Base-by-base conservation (phyloP, 2,888 invertebrate genomes). In the Drosophila seclusa region DNA sequence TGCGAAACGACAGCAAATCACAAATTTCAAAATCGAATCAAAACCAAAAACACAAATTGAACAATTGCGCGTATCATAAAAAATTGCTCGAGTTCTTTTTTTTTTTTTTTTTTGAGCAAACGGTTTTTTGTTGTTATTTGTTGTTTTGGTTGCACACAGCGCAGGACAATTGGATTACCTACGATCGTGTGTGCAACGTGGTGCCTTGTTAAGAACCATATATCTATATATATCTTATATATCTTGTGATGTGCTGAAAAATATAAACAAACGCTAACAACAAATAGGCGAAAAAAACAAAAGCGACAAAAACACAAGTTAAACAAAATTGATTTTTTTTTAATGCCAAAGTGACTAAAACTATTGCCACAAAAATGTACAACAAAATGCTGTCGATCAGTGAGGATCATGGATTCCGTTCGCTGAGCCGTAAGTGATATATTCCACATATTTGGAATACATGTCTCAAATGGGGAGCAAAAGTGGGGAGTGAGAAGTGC, bases 341-440 rank as follows among this genome's bases (percentile, higher is more conserved):
- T 71, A 73, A 73, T 66, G 63, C 18, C 21, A 61, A 71, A 77
- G 68, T 68, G 78, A 75, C 55, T 68, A 36, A 16, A 36, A 29
- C 52, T 5, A 42, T 42, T 42, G 52, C 31, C 24, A 16, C 32
- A 40, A 67, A 82, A 78, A 89, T 90, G 90, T 90, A 84, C 68
- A 89, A 86, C 70, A 92, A 92, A 90, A 93, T 93, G 93, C 83
- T 93, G 82, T 93, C 93, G 60, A 92, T 92, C 78, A 93, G 93
- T 87, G 93, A 93, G 89, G 93, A 93, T 91, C 93, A 93, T 77
- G 93, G 93, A 92, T 93, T 93, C 92, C 92, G 93, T 81, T 93
- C 93, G 68, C 87, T 93, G 80, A 93, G 93, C 89, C 93, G 93
- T 93, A 93, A 93, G 93, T 93, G 24, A 32, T 10, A 32, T 32